Conservation (phyloP, 2,113 vertebrate genomes). For the Catharus bicknelli region DNA sequence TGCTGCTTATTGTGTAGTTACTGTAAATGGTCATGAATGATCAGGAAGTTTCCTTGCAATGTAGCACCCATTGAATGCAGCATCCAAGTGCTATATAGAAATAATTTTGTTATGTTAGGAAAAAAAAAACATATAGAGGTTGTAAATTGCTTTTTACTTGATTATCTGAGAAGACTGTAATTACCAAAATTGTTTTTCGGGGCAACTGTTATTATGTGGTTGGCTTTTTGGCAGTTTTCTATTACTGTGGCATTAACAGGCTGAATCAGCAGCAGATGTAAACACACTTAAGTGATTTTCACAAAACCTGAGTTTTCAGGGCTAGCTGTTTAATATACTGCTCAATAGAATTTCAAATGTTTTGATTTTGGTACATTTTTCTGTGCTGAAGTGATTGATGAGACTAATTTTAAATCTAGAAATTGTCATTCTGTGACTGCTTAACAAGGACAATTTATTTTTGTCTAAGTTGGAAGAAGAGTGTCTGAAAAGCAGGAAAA, state of each 20-base stretch:
- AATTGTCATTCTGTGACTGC: conserved; percentile 3
- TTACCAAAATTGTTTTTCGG: background rate
- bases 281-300: background rate
- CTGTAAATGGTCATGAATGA: background rate
- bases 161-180: background rate
- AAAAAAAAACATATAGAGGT: background rate
- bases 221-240: conserved; percentile 2
- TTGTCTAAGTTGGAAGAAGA: background rate
- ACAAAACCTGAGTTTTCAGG: background rate
- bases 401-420: conserved; percentile 6
- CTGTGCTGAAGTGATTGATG: background rate
- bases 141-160: background rate
- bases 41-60: background rate
- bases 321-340: background rate
- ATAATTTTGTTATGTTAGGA: background rate
- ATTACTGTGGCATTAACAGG: background rate
- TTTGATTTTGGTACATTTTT: conserved; percentile 10
- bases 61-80: background rate
- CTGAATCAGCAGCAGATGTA: background rate
- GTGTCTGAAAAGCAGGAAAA: background rate
- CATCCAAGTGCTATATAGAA: background rate
- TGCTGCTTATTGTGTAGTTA: background rate
- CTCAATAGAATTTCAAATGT: background rate
- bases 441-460: conserved; percentile 44
- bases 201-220: background rate